Base-by-base conservation (phyloP, 2,797 vertebrate genomes). In the Lithobates pipiens region DNA sequence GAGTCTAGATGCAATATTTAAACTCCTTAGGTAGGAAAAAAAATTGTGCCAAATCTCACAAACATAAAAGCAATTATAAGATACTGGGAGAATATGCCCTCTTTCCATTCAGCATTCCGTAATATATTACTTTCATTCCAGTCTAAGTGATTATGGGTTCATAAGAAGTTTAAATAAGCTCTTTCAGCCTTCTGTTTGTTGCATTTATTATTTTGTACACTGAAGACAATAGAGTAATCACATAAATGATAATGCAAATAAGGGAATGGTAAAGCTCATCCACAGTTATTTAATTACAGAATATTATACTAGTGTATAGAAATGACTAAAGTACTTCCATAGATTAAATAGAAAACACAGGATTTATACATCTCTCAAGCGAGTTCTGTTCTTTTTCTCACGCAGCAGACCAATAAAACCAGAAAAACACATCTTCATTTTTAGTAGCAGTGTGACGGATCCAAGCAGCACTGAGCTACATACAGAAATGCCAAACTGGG, bases 111-210 rank as follows among this genome's bases (percentile, higher is more conserved):
- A 80, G 78, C 78, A 34, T 71, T 70, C 68, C 78, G 71, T 70
- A 70, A 54, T 21, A n/a, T 71, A 80, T 80, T 36, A 57, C 67
- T 80, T 71, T 80, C 18, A 80, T 80, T 71, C 69, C 36, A 13
- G 10, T 80, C 44, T 57, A 71, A 71, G 67, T 71, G 67, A 80
- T 57, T 71, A 80, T 36, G 68, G 67, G 78, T 80, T 80, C 78
- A 80, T 80, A 71, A 80, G 34, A 80, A 80, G 78, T 80, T 80
- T 80, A 80, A 68, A 29, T 11, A 50, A 79, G 65, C 67, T 29
- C 77, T 27, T 29, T 27, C 61, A 32, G 44, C 65, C 67, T 79
- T 69, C 67, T 78, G 36, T 34, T 67, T 21, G 7, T 70, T 46
- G 9, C 44, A 54, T 70, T 16, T 80, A 71, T 80, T 71, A 54